Conservation (phyloP, 2,113 vertebrate species). For the Gambusia affinis region DNA sequence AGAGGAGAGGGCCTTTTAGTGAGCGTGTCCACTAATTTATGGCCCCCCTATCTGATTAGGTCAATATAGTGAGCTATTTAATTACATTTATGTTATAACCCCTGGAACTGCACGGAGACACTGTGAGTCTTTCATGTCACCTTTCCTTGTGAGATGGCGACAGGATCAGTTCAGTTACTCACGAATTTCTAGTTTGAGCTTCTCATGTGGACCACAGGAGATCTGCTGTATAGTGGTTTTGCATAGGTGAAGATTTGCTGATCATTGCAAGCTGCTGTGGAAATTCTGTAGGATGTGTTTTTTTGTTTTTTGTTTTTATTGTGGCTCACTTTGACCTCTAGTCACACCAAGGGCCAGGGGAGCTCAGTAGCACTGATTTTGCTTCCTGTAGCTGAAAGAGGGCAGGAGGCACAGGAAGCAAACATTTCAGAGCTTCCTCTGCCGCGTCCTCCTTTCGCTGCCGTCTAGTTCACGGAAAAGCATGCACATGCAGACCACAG, state of each 20-base stretch:
- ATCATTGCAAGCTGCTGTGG: constrained; percentile 35
- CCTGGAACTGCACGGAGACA: constrained; percentile 82
- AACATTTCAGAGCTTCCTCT: constrained; percentile 56
- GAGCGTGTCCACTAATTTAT: constrained; percentile 78
- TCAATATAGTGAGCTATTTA: constrained; percentile 90
- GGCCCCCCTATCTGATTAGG: constrained; percentile 80
- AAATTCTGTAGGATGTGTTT: constrained; percentile 44
- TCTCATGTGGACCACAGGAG: constrained; percentile 17
- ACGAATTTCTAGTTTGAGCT: constrained; percentile 11
- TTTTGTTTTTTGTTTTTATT: constrained; percentile 11
- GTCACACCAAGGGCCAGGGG: constrained; percentile 40
- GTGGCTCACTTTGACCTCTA: constrained; percentile 43
- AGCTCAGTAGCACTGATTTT: constrained; percentile 53
- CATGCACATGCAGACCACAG: constrained; percentile 14
- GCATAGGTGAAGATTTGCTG: constrained; percentile 35
- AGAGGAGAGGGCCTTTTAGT: constrained; percentile 76
- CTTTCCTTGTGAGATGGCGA: constrained; percentile 41
- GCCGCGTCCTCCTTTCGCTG: constrained; percentile 8
- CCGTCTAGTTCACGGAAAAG: constrained; percentile 23
- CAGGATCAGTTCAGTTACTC: constrained; percentile 7
- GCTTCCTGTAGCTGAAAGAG: constrained; percentile 69
- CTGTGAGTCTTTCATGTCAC: constrained; percentile 76
- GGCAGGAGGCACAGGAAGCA: constrained; percentile 62
- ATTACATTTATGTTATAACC: constrained; percentile 89
- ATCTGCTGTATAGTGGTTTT: constrained; percentile 4